Conservation (phyloP, 2,888 invertebrate genomes). For the Agrotis segetum region DNA sequence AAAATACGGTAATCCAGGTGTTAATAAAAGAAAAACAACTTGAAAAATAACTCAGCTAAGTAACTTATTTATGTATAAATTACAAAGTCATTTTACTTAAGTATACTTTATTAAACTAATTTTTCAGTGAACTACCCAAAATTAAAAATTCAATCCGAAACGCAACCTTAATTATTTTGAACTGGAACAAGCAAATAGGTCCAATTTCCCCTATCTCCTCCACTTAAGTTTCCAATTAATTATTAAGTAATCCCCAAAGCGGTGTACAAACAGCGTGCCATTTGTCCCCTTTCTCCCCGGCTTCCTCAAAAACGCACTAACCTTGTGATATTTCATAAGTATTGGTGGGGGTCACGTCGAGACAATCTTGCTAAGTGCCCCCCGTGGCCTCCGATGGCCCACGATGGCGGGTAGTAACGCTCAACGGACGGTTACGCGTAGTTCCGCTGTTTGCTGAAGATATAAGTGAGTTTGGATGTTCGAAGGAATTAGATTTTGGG, state of each 20-base stretch:
- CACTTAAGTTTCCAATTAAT: slow-evolving; percentile 61
- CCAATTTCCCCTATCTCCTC: slow-evolving; percentile 39
- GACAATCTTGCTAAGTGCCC: slow-evolving; percentile 60
- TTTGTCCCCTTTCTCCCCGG: slow-evolving; percentile 33
- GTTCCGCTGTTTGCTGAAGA: slow-evolving; percentile 32
- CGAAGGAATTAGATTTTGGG: slow-evolving; percentile 18
- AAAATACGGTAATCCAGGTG: no score
- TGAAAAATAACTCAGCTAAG: background rate
- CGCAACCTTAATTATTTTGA: slow-evolving; percentile 2
- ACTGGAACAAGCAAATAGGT: slow-evolving; percentile 40
- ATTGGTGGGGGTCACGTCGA: slow-evolving; percentile 41
- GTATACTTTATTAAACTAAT: background rate
- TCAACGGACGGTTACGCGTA: slow-evolving; percentile 24
- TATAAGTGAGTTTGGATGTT: slow-evolving; percentile 30
- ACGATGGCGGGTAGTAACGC: slow-evolving; percentile 17
- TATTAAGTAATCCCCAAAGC: slow-evolving; percentile 57
- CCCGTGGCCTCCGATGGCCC: slow-evolving; percentile 6
- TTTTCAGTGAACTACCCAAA: background rate
- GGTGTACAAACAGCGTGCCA: slow-evolving; percentile 51
- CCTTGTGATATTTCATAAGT: slow-evolving; percentile 55
- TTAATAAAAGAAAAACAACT: background rate
- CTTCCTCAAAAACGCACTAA: slow-evolving; percentile 46
- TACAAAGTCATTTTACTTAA: background rate
- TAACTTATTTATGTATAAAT: background rate
- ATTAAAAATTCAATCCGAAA: slow-evolving; percentile 10